Evolutionary conservation across 2,888 invertebrate genomes (phyloP).

Genomic region (Lasioglossum calceatum): DNA sequence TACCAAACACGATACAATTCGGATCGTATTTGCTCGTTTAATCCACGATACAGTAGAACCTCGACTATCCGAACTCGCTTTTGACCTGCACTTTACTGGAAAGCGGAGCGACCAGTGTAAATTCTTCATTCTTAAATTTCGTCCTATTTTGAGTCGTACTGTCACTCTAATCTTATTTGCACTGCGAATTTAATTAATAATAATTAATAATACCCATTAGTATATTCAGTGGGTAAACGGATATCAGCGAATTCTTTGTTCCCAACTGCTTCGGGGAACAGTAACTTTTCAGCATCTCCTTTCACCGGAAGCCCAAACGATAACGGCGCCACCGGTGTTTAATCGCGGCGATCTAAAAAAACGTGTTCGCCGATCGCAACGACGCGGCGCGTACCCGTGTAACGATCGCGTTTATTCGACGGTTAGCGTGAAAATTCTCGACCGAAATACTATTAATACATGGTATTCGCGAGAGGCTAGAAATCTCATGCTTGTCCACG

Average conservation of each 20-base stretch:
- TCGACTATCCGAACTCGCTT: too few species aligned
- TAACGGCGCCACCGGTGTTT: neutral
- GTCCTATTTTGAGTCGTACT: too few species aligned
- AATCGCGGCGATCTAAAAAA: neutral
- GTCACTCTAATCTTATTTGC: too few species aligned
- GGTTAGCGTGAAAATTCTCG: neutral
- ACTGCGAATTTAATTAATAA: too few species aligned
- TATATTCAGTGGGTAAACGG: neutral
- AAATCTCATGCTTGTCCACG: slow-evolving; percentile 21
- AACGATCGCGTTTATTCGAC: neutral
- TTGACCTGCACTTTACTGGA: too few species aligned
- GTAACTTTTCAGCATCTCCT: neutral
- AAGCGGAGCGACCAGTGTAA: too few species aligned
- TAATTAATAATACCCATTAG: too few species aligned
- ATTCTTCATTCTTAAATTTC: too few species aligned
- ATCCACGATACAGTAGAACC: too few species aligned
- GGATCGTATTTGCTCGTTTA: too few species aligned
- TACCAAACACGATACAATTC: too few species aligned
- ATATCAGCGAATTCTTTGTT: neutral
- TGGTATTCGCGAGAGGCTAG: neutral
- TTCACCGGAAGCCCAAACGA: neutral
- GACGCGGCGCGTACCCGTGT: neutral
- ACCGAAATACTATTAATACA: neutral
- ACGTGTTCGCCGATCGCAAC: neutral
- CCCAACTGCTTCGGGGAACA: neutral